Evolutionary conservation across 2,113 vertebrate species (phyloP).

Genomic region (Mobula hypostoma): DNA sequence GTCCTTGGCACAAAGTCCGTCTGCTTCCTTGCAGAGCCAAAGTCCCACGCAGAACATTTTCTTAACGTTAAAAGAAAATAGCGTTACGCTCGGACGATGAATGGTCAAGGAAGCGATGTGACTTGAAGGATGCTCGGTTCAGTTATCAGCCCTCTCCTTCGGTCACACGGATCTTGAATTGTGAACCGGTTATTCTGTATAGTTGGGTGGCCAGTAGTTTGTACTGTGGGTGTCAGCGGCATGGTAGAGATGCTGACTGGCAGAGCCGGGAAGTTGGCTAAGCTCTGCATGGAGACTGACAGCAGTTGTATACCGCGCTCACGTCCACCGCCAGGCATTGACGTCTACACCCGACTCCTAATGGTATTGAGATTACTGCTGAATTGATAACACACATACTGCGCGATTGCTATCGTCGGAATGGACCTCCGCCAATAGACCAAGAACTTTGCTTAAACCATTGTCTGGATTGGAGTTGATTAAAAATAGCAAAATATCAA

Average conservation of each 20-base stretch:
- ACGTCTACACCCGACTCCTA: not conserved
- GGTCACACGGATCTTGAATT: not conserved
- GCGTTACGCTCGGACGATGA: not conserved
- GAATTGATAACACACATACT: conserved; percentile 5
- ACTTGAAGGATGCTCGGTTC: not conserved
- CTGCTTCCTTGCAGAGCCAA: not conserved
- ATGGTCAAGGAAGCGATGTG: not conserved
- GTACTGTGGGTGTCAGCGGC: not conserved
- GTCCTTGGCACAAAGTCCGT: no score
- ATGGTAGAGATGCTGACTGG: not conserved
- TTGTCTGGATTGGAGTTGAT: not conserved
- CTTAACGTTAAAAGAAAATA: not conserved
- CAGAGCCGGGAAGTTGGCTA: not conserved
- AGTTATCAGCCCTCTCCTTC: not conserved
- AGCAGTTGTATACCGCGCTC: not conserved
- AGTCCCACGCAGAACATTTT: not conserved
- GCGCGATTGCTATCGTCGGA: not conserved
- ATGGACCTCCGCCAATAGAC: not conserved
- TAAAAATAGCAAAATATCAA: not conserved
- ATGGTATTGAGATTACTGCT: not conserved
- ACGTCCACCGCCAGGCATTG: conserved; percentile 6
- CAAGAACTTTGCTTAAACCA: not conserved
- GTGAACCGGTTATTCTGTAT: not conserved
- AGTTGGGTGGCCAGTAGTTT: not conserved
- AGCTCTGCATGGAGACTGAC: not conserved